Evolutionary conservation across 2,797 vertebrate species (phyloP), one percentile per base, ranked within the genome.

Genomic region (Florisuga fusca): DNA sequence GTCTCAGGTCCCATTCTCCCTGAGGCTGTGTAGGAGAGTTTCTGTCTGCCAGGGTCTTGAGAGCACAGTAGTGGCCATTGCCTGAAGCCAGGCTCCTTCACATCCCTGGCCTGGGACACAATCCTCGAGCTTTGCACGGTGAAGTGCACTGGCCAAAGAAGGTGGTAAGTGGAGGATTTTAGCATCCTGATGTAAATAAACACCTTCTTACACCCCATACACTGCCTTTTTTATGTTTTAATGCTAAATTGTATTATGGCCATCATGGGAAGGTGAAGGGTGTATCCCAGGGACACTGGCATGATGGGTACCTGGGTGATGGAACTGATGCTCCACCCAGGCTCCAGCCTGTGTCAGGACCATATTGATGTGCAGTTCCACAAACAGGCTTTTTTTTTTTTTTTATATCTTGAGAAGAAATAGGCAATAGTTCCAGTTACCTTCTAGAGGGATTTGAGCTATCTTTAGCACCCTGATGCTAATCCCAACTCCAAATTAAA

Each of bases 21-120:
- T 4, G 7, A 17, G 54, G 14, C 1, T 2, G 13, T 25, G n/a
- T 26, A 25, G 34, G 58, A 45, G 23, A 10, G 29, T 33, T 57
- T 1, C 0, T 0, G 67, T 51, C 4, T 67, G 19, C 9, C 2
- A 4, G 34, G 45, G 3, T 53, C 73, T 46, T 0, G 4, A 18
- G 61, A 27, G 48, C 57, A 14, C 1, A 3, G 51, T 22, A 43
- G 26, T 53, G 46, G 18, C 27, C 57, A 8, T 31, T 27, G 10
- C 15, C 12, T 7, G 48, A 38, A 57, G 25, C 19, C 67, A 53
- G 26, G 27, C 31, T 83, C 25, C 51, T 51, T 18, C 14, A 11
- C 50, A 14, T 27, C 61, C 34, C 79, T 51, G 67, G 12, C 46
- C 16, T 15, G 41, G 61, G n/a, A 34, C 55, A 66, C 57, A 19